Base-by-base conservation (phyloP, 2,888 invertebrate genomes). In the Amblyjoppa proteus region DNA sequence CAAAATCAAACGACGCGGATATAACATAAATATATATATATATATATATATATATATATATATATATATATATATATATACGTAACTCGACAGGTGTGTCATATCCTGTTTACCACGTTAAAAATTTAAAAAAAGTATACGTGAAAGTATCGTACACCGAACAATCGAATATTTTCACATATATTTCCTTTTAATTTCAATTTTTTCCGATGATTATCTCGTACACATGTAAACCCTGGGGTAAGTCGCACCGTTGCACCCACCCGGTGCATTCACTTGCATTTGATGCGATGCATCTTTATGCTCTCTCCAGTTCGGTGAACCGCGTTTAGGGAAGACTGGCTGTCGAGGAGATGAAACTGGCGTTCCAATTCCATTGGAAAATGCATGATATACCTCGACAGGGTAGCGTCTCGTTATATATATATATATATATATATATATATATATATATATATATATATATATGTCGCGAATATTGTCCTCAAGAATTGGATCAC, bases 321-420 rank as follows among this genome's bases (percentile, higher is more conserved):
- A 75, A 64, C 45, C 64, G 75, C 31, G 13, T 49, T 61, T n/a
- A 31, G 53, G 38, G 79, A 79, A 70, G 45, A 58, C 69, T 77
- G 69, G 28, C 58, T 69, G 13, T 16, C 38, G 53, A 58, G 56
- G 38, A 69, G 41, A 58, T 56, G 77, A 71, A 61, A 73, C 51
- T 71, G 77, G 56, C 64, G 77, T 61, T 69, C 74, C 66, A 69
- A 78, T 61, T 51, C 71, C 73, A 61, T 74, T 64, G 69, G 45
- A 69, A 81, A 84, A 84, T 84, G 81, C 84, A 81, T 70, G 74
- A 79, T 64, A 45, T 75, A 82, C 73, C 78, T 49, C 73, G 74
- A 81, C 31, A 58, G 13, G 61, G 20, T 13, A 74, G 20, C 2
- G n/a, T 80, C 56, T 84, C 64, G 41, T 38, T 51, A 71, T 28